Percentiles rank a stretch among this genome's conserved stretches.
These are phyloP conservation scores for Zapus hudsonius DNA, from an alignment of 2,113 vertebrate genomes.

Conservation along the genomic window DNA sequence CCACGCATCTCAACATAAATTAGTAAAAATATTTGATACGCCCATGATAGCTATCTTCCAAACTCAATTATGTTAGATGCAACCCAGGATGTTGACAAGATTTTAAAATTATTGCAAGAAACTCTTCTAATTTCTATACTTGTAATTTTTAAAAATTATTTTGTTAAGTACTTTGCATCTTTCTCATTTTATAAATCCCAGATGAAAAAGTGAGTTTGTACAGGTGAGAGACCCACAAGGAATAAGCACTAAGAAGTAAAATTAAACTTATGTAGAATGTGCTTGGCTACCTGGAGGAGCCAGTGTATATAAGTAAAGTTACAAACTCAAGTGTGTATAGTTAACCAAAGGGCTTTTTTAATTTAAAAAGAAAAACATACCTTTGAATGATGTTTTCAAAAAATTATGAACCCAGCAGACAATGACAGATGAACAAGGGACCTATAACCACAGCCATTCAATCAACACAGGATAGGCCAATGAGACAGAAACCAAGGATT, in stretches of 20 bases:
- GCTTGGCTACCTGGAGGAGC: neutral
- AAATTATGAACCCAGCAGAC: too few relatives aligned
- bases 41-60: slow-evolving; percentile 58
- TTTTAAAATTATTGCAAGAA: neutral
- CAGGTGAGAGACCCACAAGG: neutral
- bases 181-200: slow-evolving; percentile 35
- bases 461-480: too few relatives aligned
- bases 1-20: slow-evolving; percentile 56
- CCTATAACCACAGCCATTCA: too few relatives aligned
- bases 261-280: neutral
- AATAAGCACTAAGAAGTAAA: neutral
- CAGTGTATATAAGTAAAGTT: neutral
- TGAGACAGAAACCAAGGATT: too few relatives aligned
- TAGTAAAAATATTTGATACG: slow-evolving; percentile 65
- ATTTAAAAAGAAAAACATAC: neutral
- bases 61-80: slow-evolving; percentile 41
- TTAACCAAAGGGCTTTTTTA: neutral
- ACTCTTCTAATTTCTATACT: neutral
- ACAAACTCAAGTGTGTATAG: neutral
- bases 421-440: too few relatives aligned
- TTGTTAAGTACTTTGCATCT: neutral
- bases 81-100: slow-evolving; percentile 34
- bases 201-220: neutral
- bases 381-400: neutral
- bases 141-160: neutral